These are phyloP conservation scores for Papilio polytes DNA, from an alignment of 1,140 invertebrate species.

Conservation along the genomic window DNA sequence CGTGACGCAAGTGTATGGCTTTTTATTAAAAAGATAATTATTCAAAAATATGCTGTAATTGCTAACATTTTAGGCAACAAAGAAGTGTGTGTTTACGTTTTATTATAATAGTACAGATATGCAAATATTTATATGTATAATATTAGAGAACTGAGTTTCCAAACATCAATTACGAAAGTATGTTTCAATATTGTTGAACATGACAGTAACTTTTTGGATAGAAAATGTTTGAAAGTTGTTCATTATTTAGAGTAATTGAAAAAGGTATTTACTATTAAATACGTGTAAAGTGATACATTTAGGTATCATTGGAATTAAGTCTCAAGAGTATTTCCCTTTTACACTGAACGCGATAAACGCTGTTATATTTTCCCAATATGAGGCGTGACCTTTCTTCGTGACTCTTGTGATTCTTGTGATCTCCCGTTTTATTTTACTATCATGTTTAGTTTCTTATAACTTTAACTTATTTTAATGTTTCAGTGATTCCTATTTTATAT, in stretches of 20 bases:
- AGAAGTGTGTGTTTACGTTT: too few relatives aligned
- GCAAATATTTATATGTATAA: too few relatives aligned
- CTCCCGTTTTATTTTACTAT: conserved; percentile 2
- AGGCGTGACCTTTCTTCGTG: neutral
- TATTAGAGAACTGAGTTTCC: neutral
- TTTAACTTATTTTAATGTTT: conserved; percentile 52
- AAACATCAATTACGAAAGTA: neutral
- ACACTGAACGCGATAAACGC: neutral
- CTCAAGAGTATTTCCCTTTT: neutral
- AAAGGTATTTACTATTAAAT: neutral
- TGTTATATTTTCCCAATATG: neutral
- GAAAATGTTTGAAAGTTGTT: neutral
- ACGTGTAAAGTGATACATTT: neutral
- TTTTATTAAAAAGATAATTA: too few relatives aligned
- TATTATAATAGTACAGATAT: too few relatives aligned
- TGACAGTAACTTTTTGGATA: neutral
- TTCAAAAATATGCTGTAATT: too few relatives aligned
- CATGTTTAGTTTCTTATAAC: conserved; percentile 44
- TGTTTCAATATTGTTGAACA: neutral
- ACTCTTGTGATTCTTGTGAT: neutral
- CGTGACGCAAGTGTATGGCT: too few relatives aligned
- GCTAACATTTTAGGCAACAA: too few relatives aligned
- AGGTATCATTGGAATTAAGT: neutral
- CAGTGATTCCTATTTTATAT: conserved; percentile 54
- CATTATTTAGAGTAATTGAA: neutral